Evolutionary conservation across 2,113 vertebrate species (phyloP), one percentile per base, ranked within the genome.

Genomic region (Mesocricetus auratus): DNA sequence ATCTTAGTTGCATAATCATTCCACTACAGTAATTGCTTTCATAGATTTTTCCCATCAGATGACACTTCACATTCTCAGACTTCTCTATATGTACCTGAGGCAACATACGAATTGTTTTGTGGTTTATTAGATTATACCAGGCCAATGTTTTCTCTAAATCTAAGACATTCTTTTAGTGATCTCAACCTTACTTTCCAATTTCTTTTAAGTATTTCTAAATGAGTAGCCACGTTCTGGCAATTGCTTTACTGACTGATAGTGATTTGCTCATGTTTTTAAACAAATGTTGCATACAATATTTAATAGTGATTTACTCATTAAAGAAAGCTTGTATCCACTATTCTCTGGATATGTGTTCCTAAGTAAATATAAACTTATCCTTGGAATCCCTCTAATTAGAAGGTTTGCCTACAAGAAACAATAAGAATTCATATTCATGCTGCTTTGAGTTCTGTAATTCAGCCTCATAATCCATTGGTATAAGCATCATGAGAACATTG

Each of bases 361-460:
- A 68, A 17, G n/a, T 81, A 86, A 71, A 81, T 22, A 0, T 10
- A 45, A 31, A 47, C n/a, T 93, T 87, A 81, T 29, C 42, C 16
- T 68, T 86, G 36, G 81, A 6, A 17, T 90, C 36, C 29, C 21
- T 58, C 5, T 90, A 53, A 17, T 53, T 93, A 42, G 74, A 74
- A 90, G 12, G 21, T 93, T 96, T 95, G 39, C 56, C 62, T 87
- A 58, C 68, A 45, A 93, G 42, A 75, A 74, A 77, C 77, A 81
- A 39, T 50, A 69, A 71, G 24, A 15, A 8, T 62, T 45, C 24
- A 5, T 56, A 33, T 73, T 83, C 73, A 39, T 58, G 16, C 31
- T 95, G 2, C 21, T 60, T 88, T 78, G 36, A 89, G 24, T 86
- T 45, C 71, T 33, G 10, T 47, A 26, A 85, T 78, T 91, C 77